Base-by-base conservation (phyloP, 2,888 invertebrate genomes). In the Phlogophora meticulosa region DNA sequence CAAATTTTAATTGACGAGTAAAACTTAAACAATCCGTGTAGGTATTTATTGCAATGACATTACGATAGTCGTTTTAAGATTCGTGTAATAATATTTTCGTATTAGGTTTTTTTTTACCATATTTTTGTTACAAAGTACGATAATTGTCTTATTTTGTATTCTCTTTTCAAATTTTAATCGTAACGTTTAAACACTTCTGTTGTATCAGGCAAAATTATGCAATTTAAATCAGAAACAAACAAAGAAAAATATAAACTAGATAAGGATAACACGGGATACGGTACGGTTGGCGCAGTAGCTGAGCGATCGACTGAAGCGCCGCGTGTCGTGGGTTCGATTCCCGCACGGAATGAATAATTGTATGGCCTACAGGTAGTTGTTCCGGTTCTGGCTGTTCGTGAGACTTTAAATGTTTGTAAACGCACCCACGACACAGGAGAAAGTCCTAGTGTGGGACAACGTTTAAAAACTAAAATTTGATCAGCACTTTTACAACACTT, bases 1-100 rank as follows among this genome's bases (percentile, higher is more conserved):
- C 48, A 57, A 53, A 43, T 49, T 49, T 48, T 20, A 11, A 59
- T 45, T n/a, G 36, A 7, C 1, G 4, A 38, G 10, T 40, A 32
- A 57, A 59, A 46, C 15, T 46, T 36, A 46, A 42, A 76, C 43
- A 72, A 24, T 28, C n/a, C 28, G 15, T 2, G 0, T 4, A 4
- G 2, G 28, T 62, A 38, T 72, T 62, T 49, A 32, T 17, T 43
- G 32, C 22, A 20, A 22, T 15, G 10, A 40, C 17, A 53, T 53
- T 46, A 52, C 36, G 52, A 24, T 38, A 34, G 11, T 28, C 10
- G 32, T 22, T 49, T 45, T 9, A 20, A 34, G 20, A 73, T 48
- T 48, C 34, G 22, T 22, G 15, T 20, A 15, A 38, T 22, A 59
- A 2, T 22, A 7, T 9, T 11, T 40, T 38, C 57, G 15, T 20